Base-by-base conservation (phyloP, 1,140 invertebrate genomes). In the Ericerus pela region DNA sequence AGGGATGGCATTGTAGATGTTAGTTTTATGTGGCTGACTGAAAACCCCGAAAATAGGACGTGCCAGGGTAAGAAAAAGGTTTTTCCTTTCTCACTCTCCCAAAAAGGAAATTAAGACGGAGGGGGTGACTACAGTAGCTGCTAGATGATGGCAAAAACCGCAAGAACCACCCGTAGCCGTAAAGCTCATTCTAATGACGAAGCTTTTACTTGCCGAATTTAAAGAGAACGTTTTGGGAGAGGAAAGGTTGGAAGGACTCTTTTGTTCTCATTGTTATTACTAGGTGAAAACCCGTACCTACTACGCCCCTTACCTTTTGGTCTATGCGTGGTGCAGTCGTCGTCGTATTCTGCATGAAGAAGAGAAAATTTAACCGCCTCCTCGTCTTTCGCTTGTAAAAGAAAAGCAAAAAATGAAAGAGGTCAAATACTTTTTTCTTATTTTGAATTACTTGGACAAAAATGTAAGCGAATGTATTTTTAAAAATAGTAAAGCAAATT, bases 101-200 rank as follows among this genome's bases (percentile, higher is more conserved):
- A 24, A 18, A 24, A 47, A 47, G 41, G 41, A 47, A 47, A 47
- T 47, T 47, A 47, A 47, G 20, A 24, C 41, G n/a, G n/a, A n/a
- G n/a, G n/a, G 41, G 41, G 41, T 47, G 22, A 47, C 41, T 47
- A 47, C 41, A 47, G 26, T 24, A 47, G 41, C 41, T 47, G 41
- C 41, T 24, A 47, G 41, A 47, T 47, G 41, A 47, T 47, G 41
- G 41, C 41, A 47, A 47, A 47, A 47, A 47, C 41, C 41, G 41
- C 41, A 24, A 47, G 41, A 47, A 47, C 41, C 41, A 47, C 41
- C 41, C 41, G 41, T 18, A 47, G 41, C 41, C 26, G 22, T 47
- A 47, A 47, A 47, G 41, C 41, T 47, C 41, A 47, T 47, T 47
- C 41, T 47, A 47, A 47, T 47, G 41, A 47, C 41, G 41, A 47